Percentiles rank a stretch among this genome's conserved stretches.
Evolutionary conservation across 2,797 vertebrate species (phyloP).

Genomic region (Allobates femoralis): DNA sequence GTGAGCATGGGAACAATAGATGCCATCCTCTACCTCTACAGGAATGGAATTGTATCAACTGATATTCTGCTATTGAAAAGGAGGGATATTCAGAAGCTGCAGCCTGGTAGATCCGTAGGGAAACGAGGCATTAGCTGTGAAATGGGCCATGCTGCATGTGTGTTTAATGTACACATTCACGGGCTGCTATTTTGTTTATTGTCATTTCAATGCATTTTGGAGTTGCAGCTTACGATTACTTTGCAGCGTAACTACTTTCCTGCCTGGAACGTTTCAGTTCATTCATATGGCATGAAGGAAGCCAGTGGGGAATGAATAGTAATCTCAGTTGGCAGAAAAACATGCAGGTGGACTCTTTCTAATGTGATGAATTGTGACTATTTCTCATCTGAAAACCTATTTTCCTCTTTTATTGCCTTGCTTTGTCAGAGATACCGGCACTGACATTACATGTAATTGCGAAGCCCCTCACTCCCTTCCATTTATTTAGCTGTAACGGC

Average conservation of each 20-base stretch:
- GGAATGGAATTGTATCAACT: conserved; percentile 6
- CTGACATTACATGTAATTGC: background rate
- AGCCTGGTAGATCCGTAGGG: background rate
- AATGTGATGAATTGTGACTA: conserved; percentile 24
- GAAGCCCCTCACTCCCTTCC: background rate
- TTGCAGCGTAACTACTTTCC: conserved; percentile 11
- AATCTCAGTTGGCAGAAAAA: conserved; percentile 3
- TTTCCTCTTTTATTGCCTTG: background rate
- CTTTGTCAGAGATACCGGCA: background rate
- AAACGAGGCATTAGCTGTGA: conserved; percentile 16
- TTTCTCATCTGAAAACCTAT: conserved; percentile 15
- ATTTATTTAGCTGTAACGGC: background rate
- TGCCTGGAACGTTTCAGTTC: conserved; percentile 9
- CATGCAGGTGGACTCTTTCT: background rate
- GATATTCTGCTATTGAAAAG: background rate
- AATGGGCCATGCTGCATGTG: conserved; percentile 30
- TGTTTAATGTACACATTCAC: conserved; percentile 27
- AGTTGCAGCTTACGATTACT: background rate
- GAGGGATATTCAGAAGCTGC: conserved; percentile 3
- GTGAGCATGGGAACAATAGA: background rate
- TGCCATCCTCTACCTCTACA: background rate
- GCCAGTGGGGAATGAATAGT: background rate
- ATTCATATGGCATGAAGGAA: conserved; percentile 12
- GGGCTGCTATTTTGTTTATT: conserved; percentile 23
- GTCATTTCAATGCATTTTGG: conserved; percentile 20